Conservation (phyloP, 2,113 vertebrate species). For the Hydropotes inermis region DNA sequence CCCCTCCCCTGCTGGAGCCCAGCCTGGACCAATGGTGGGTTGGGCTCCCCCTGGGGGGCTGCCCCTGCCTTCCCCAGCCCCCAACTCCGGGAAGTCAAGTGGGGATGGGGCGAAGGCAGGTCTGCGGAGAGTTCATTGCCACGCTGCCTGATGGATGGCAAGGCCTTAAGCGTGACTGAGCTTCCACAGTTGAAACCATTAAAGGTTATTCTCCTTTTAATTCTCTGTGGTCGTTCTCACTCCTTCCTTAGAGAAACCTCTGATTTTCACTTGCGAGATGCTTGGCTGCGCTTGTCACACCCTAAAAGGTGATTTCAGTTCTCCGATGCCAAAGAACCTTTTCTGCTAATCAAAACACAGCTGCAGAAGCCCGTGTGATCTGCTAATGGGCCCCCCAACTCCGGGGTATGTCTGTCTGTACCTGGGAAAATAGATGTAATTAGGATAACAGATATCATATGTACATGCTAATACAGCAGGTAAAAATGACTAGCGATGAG, state of each 20-base stretch:
- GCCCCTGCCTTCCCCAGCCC: background rate
- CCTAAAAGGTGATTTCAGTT: slow-evolving; percentile 82
- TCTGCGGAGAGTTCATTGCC: background rate
- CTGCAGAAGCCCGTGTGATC: slow-evolving; percentile 78
- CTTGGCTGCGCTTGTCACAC: slow-evolving; percentile 80
- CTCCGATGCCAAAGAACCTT: slow-evolving; percentile 81
- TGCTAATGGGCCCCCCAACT: slow-evolving; percentile 79
- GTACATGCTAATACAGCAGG: slow-evolving; percentile 77
- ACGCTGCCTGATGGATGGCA: slow-evolving; percentile 40
- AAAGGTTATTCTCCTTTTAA: slow-evolving; percentile 78
- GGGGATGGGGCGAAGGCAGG: background rate
- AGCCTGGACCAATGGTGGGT: background rate
- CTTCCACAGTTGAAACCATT: slow-evolving; percentile 59
- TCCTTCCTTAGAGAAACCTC: slow-evolving; percentile 75
- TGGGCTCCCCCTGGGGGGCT: background rate
- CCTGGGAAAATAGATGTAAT: slow-evolving; percentile 86
- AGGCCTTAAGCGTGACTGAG: slow-evolving; percentile 28
- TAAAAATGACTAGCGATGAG: slow-evolving; percentile 74
- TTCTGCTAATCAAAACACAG: slow-evolving; percentile 87
- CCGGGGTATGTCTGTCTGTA: slow-evolving; percentile 79
- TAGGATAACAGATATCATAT: slow-evolving; percentile 84
- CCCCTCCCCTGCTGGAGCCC: background rate
- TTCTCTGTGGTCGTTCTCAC: slow-evolving; percentile 74
- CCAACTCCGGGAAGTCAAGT: background rate
- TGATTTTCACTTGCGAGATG: slow-evolving; percentile 80